Evolutionary conservation across 2,888 invertebrate species (phyloP), one percentile per base, ranked within the genome.

Genomic region (Erannis defoliaria): DNA sequence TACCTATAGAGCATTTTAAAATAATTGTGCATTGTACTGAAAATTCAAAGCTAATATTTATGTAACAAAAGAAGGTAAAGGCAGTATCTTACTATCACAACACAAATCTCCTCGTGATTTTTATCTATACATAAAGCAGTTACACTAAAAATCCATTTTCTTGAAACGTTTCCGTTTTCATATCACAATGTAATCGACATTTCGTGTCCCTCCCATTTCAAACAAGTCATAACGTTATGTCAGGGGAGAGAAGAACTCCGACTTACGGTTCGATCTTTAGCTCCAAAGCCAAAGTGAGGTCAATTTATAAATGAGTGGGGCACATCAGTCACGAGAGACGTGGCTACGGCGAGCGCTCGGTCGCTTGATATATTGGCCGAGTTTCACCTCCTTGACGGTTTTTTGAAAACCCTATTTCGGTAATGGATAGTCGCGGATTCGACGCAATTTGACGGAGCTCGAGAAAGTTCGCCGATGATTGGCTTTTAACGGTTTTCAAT

Each of bases 231-330:
- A 55, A 55, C 55, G 51, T 64, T 64, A 42, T 59, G 55, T 60
- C 51, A 60, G 35, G 49, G 43, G 55, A 58, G 46, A 55, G 53
- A 63, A 55, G 53, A 61, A 64, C 58, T 50, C 60, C 42, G 62
- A 14, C 64, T 63, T 59, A 57, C 54, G 68, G 51, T 40, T 51
- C 59, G 55, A 67, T 63, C 63, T 67, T 69, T 67, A 62, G 59
- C 64, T 60, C 55, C 65, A 55, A 64, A 65, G 63, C 65, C 48
- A 66, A 64, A 70, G 70, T 85, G 81, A 82, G 88, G 87, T 88
- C 88, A 88, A 87, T 88, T 83, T 88, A 89, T 88, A 88, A 88
- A 87, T 86, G 84, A 87, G 86, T 78, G 78, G 72, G 67, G 78
- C 76, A 75, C 85, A 89, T 90, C 89, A 84, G 80, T 90, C 86